Base-by-base conservation (phyloP, 2,888 invertebrate species). In the Oscheius sp. region DNA sequence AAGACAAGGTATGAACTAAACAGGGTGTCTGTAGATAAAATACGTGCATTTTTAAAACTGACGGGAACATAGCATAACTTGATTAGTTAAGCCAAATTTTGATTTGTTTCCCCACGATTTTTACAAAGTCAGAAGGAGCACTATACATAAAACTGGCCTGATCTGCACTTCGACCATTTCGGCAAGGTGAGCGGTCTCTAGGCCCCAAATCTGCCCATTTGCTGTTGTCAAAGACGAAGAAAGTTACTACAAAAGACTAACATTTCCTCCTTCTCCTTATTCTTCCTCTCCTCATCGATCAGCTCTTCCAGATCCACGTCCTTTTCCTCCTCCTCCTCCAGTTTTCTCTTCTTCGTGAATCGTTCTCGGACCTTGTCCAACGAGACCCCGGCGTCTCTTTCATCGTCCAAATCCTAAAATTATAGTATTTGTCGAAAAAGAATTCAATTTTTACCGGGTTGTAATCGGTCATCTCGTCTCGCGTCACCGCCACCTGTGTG, bases 401-500 rank as follows among this genome's bases (percentile, higher is more conserved):
- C 75, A 29, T 79, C 78, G 7, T 80, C 80, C 59, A 76, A 77
- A 32, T 84, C 77, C 62, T 70, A 37, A 48, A 60, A 48, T 37
- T 53, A 3, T 29, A 9, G 1, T 35, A 5, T 51, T 32, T 55
- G n/a, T 13, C n/a, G 29, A 10, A 53, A 29, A 1, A 51, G n/a
- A 65, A 32, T 5, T 0, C 1, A 60, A 7, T 53, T 53, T 57
- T 9, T 65, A 80, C 80, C 58, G 78, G 60, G 13, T 77, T 73
- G 58, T 85, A 84, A 62, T 80, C 80, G 35, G 79, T 83, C 78
- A 88, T 79, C 55, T 88, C 88, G 70, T 87, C 87, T 7, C 79
- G 79, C 5, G 82, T 81, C n/a, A 89, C 86, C 7, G 89, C 89
- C n/a, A 79, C 80, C 55, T 85, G 83, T 32, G 85, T 89, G 29